Evolutionary conservation across 2,888 invertebrate species (phyloP), one percentile per base, ranked within the genome.

Genomic region (Belgica antarctica): DNA sequence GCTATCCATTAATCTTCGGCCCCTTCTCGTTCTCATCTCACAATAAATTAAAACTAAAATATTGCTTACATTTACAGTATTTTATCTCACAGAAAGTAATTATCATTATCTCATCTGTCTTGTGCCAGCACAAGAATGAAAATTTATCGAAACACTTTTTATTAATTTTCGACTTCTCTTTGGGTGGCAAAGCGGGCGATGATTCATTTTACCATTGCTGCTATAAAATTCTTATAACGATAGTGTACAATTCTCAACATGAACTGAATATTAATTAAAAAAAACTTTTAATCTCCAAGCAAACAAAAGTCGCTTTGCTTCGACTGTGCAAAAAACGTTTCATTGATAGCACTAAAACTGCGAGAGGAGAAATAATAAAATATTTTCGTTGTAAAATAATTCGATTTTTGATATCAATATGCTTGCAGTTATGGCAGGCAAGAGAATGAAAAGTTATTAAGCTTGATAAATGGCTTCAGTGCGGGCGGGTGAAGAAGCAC

Each of bases 361-460:
- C 19, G 25, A 62, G 52, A 5, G 19, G 24, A 63, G 15, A 61
- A 61, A 25, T 25, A 61, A 28, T 61, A 41, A 28, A 41, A 41
- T 41, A 41, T 41, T 41, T 41, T n/a, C 15, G 3, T 2, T 41
- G 41, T 41, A 41, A 27, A 47, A 65, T 27, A 65, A 65, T 47
- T 65, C 46, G 65, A 65, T 65, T 65, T 65, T 65, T 65, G 65
- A 65, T 65, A 65, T 47, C 47, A 65, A 65, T 65, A 65, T 46
- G 65, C 46, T 47, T n/a, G 25, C 36, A 63, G 22, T 1, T 8
- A 52, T 12, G 12, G 7, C 12, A 12, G n/a, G 52, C 2, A 19
- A n/a, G 59, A 15, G 59, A 59, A 59, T 31, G 5, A 8, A 46
- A 46, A 46, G 46, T 7, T 46, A 15, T 25, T 46, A 65, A 46